A percentile compares a stretch with the other conserved stretches of the same genome.
phyloP scores from a whole-genome alignment of 2,797 vertebrate genomes.

The Acrocephalus scirpaceus region DNA sequence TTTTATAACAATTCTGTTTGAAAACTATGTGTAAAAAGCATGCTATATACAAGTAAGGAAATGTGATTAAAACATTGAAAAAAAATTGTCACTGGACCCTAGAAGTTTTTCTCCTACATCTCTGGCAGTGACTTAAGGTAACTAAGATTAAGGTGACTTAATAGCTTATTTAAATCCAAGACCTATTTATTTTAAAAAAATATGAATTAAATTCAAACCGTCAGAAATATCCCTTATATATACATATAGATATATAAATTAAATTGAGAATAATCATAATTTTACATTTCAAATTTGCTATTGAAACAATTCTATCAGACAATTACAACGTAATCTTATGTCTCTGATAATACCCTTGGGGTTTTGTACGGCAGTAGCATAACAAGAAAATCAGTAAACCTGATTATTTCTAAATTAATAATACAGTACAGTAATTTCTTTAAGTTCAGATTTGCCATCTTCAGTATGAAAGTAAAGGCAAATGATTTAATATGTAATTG shows the following conservation, averaged over 20 bases:
- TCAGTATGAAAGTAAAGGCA: neutral
- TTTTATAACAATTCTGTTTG: neutral
- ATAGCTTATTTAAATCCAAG: neutral
- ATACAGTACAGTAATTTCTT: neutral
- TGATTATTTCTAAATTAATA: neutral
- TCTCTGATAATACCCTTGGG: neutral
- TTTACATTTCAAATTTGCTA: neutral
- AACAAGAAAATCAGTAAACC: neutral
- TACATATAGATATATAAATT: neutral
- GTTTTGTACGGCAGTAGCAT: neutral
- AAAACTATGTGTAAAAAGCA: neutral
- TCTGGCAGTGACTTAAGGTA: neutral
- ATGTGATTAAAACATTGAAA: neutral
- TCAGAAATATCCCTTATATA: neutral
- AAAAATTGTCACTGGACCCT: neutral
- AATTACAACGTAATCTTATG: neutral
- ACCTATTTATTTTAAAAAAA: neutral
- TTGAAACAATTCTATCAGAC: neutral
- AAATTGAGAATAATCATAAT: neutral
- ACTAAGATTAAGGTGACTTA: neutral
- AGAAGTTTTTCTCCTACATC: neutral
- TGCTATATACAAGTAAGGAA: neutral
- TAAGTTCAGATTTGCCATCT: neutral
- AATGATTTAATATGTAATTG: neutral
- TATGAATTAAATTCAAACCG: neutral